Percentiles rank a stretch among this genome's conserved stretches.
Conservation (phyloP, 2,888 invertebrate genomes). For the Drosophila basisetae region DNA sequence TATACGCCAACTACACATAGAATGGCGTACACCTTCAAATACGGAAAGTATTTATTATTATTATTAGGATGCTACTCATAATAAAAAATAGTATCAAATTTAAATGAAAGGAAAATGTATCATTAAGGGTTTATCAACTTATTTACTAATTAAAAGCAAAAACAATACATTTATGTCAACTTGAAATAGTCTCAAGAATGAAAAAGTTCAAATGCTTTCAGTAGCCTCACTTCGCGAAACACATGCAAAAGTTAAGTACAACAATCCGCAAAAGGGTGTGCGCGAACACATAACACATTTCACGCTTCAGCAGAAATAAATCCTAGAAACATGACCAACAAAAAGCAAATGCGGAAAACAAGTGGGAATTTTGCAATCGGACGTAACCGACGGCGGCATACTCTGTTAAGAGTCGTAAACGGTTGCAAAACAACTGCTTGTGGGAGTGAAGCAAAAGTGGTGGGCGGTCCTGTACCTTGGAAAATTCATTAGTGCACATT, state of each 20-base stretch:
- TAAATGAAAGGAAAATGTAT: neutral
- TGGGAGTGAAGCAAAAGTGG: neutral
- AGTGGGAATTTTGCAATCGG: neutral
- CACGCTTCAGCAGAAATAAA: constrained; percentile 47
- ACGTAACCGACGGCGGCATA: neutral
- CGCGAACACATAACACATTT: constrained; percentile 42
- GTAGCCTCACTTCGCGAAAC: neutral
- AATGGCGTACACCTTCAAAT: constrained; percentile 26
- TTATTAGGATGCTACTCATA: neutral
- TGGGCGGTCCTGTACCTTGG: neutral
- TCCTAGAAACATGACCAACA: constrained; percentile 4
- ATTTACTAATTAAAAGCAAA: neutral
- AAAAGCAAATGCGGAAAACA: neutral
- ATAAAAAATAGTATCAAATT: no score
- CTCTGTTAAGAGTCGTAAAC: neutral
- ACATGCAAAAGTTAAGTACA: neutral
- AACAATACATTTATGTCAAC: neutral
- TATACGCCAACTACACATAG: neutral
- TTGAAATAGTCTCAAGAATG: neutral
- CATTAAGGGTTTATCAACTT: neutral
- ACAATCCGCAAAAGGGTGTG: constrained; percentile 15
- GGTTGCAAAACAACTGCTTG: neutral
- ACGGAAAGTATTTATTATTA: neutral
- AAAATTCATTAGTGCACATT: neutral
- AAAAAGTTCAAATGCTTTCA: neutral